A percentile compares a stretch with the other conserved stretches of the same genome.
Evolutionary conservation across 2,888 invertebrate genomes (phyloP).

Genomic region (Pollenia labialis): DNA sequence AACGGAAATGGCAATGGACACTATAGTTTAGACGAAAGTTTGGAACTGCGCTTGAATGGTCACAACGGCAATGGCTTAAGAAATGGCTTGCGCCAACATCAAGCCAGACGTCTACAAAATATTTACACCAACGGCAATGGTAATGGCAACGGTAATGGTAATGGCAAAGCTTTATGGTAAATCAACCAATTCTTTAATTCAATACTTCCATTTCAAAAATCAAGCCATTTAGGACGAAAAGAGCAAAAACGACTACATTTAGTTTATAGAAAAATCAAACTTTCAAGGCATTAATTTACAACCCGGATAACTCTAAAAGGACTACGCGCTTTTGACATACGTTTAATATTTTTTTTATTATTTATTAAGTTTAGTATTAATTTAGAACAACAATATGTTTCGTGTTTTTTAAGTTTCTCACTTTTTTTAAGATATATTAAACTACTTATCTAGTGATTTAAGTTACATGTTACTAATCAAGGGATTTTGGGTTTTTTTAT

Average conservation of each 20-base stretch:
- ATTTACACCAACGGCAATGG: conserved; percentile 52
- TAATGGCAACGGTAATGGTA: conserved; percentile 52
- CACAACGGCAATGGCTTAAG: conserved; percentile 57
- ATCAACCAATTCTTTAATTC: neutral
- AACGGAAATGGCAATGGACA: conserved; percentile 64
- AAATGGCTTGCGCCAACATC: conserved; percentile 46
- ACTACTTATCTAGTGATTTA: conserved; percentile 35
- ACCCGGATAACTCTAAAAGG: conserved; percentile 64
- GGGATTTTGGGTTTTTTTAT: conserved; percentile 67
- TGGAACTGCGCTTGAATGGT: conserved; percentile 59
- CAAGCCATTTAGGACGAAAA: conserved; percentile 68
- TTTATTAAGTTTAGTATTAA: conserved; percentile 55
- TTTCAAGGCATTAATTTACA: conserved; percentile 55
- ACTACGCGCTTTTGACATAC: conserved; percentile 51
- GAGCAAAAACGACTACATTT: conserved; percentile 68
- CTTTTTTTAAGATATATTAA: conserved; percentile 48
- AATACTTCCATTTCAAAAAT: conserved; percentile 23
- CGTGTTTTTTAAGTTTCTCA: conserved; percentile 46
- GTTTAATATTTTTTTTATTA: conserved; percentile 3
- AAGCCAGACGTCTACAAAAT: conserved; percentile 41
- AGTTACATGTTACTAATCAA: conserved; percentile 64
- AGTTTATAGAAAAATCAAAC: conserved; percentile 53
- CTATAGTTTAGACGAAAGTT: conserved; percentile 55
- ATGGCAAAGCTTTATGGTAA: conserved; percentile 70
- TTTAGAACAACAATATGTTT: conserved; percentile 23